Base-by-base conservation (phyloP, 2,888 invertebrate species). In the Odontocolon sp. region DNA sequence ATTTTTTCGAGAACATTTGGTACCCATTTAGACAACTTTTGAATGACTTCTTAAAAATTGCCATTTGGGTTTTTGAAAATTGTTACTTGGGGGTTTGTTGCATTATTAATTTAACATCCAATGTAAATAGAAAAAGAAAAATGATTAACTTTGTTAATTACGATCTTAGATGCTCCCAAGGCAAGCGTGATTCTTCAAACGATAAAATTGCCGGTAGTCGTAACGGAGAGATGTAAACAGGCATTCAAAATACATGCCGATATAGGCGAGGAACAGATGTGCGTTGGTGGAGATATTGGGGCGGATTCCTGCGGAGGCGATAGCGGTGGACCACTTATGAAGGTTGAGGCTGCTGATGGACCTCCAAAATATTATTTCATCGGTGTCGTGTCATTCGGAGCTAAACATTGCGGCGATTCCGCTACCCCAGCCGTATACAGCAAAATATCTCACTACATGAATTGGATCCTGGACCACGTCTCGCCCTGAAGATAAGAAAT, bases 351-450 rank as follows among this genome's bases (percentile, higher is more conserved):
- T 1, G 91, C 91, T 42, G 83, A 88, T 0, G 92, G 92, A 2
- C 91, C 92, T 0, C 93, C 93, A 0, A 92, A 92, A 78, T 92
- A 91, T 80, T 92, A 91, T 50, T 85, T 93, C 5, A 89, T 93
- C 54, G 95, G 95, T 3, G 87, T 94, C 0, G 94, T 94, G 0
- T 94, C 94, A 0, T 93, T 93, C 79, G 94, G 94, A 0, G 92
- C 93, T 0, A 86, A 88, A 0, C 85, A 90, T 0, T 95, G 94
- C 81, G 92, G 92, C 31, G 81, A 52, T 47, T 82, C 91, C n/a
- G 92, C 92, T 0, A 93, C 93, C 91, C 95, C 95, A 0, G 95
- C 94, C 0, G 93, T 95, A 2, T 95, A 95, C 87, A 95, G 95
- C 0, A 91, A 92, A 40, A 92, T 95, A 0, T 89, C 93, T 0